Conservation (phyloP, 2,113 vertebrate species). For the Cervus canadensis region DNA sequence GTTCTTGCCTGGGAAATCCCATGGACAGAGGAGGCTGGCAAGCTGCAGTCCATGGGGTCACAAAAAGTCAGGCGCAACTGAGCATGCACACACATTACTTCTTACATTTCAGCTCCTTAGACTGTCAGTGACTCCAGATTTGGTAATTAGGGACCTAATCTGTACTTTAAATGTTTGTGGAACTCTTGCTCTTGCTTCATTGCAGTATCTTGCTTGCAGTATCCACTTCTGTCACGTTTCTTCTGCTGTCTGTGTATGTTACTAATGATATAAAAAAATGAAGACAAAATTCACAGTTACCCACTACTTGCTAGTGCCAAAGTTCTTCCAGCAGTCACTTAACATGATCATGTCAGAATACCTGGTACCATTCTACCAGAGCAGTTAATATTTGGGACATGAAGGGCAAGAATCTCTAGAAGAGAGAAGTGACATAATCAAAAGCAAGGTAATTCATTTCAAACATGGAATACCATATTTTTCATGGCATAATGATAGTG, state of each 20-base stretch:
- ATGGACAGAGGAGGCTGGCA: not conserved
- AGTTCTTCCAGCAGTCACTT: constrained; percentile 8
- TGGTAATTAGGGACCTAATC: not conserved
- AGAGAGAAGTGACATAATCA: constrained; percentile 12
- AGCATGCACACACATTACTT: not conserved
- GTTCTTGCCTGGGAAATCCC: not conserved
- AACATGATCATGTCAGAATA: not conserved
- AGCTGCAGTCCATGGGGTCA: not conserved
- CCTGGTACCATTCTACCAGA: not conserved
- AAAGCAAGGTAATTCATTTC: constrained; percentile 10
- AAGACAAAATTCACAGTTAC: constrained; percentile 7
- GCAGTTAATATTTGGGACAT: constrained; percentile 20
- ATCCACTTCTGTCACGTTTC: not conserved
- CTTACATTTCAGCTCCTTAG: not conserved
- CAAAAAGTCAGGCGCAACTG: not conserved
- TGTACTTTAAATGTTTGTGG: constrained; percentile 18
- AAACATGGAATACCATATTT: not conserved
- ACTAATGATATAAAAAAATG: not conserved
- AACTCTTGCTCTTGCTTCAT: not conserved
- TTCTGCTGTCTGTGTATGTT: not conserved
- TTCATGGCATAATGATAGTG: not conserved
- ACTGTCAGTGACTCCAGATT: not conserved
- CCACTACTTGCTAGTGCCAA: not conserved
- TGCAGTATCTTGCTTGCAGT: not conserved
- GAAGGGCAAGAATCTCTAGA: not conserved